Conservation (phyloP, 2,797 vertebrate species). For the Poeciliopsis gracilis region DNA sequence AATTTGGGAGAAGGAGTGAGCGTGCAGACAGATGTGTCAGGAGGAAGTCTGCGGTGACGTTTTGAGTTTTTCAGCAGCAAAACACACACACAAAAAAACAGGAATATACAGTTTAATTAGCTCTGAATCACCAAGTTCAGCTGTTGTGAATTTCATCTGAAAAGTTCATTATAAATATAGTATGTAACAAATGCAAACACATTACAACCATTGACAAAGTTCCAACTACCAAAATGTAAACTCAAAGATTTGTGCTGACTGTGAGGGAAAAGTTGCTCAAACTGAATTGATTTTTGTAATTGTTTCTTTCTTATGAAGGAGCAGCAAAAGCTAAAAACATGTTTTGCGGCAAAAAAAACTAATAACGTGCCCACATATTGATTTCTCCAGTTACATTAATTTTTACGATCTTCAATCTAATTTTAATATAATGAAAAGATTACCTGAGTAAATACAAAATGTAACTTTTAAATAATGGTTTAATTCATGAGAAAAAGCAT, state of each 20-base stretch:
- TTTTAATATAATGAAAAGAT: not conserved
- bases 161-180: not conserved
- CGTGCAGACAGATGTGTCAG: slow-evolving; percentile 52
- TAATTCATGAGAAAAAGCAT: not conserved
- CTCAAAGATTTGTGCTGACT: not conserved
- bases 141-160: slow-evolving; percentile 11
- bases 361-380: not conserved
- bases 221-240: not conserved
- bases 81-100: not conserved
- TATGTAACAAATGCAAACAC: not conserved
- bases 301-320: not conserved
- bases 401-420: not conserved
- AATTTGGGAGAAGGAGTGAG: slow-evolving; percentile 37
- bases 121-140: slow-evolving; percentile 13
- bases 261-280: not conserved
- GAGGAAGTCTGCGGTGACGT: slow-evolving; percentile 33
- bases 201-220: not conserved
- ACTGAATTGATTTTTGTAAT: not conserved
- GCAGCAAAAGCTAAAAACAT: not conserved
- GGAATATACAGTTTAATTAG: slow-evolving; percentile 32
- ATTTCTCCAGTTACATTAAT: not conserved
- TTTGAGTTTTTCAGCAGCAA: slow-evolving; percentile 28
- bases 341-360: not conserved
- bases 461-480: not conserved
- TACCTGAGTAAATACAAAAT: not conserved